Base-by-base conservation (phyloP, 2,797 vertebrate genomes). In the Perdix hodgsoniae region DNA sequence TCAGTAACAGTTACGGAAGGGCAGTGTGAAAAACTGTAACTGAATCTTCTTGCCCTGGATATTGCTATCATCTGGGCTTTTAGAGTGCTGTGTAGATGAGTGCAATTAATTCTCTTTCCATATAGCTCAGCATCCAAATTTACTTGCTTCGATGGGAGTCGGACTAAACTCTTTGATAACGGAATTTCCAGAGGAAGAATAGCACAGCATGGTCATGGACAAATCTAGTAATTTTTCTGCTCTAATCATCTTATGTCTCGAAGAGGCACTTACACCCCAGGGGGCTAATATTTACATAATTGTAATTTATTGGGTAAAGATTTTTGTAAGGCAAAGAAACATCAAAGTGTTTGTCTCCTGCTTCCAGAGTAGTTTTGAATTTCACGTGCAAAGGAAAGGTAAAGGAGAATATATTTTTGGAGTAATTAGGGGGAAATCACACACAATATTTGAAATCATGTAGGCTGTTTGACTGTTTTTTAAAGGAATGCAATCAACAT, bases 261-360 rank as follows among this genome's bases (percentile, higher is more conserved):
- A 94, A 95, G 83, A 95, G 84, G 74, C 83, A 83, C 84, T 93
- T 81, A 70, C 63, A 83, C 82, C 93, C 91, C 12, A 63, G 27
- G 14, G 81, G 52, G 64, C 49, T 95, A 94, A 86, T 95, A 96
- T 97, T 97, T 97, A 94, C 95, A 96, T 96, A 97, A 96, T 96
- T 91, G 92, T 96, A 95, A 97, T 97, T 96, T 96, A 95, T 95
- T 91, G 90, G 80, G 88, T 93, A 93, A 95, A 96, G 82, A 83
- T 88, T 92, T 92, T 94, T 39, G 70, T 88, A 88, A 85, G 0
- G 6, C 69, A 93, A 80, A 88, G 86, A 69, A 94, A 95, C 94
- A 94, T 97, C 95, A 97, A 96, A 97, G 95, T 89, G 88, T 93
- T 96, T 96, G 87, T 91, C 79, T 95, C 95, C 87, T 81, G 86